phyloP scores from a whole-genome alignment of 2,888 invertebrate genomes.

The Scaptodrosophila latifasciaeformis region DNA sequence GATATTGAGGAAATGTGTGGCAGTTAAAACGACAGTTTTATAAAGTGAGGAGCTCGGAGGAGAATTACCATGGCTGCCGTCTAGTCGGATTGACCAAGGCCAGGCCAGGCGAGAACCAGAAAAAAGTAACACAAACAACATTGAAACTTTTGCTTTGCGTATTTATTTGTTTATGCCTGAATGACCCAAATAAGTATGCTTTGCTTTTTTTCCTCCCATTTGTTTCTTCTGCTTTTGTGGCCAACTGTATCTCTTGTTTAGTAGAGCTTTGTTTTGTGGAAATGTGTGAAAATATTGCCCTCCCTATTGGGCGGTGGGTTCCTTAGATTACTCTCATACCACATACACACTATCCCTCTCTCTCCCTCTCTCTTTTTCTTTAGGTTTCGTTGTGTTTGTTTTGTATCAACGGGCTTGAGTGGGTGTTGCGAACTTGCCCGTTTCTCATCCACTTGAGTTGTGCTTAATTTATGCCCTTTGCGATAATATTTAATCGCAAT shows the following conservation, averaged over 20 bases:
- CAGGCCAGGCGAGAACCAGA: not conserved
- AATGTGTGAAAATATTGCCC: too few species aligned
- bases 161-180: conserved; percentile 24
- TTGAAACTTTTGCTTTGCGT: conserved; percentile 4
- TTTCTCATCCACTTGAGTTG: not conserved
- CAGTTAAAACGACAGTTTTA: not conserved
- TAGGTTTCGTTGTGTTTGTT: not conserved
- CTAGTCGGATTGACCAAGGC: too few species aligned
- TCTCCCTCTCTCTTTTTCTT: too few species aligned
- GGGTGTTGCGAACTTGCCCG: too few species aligned
- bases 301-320: too few species aligned
- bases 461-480: conserved; percentile 25
- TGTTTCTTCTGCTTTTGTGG: not conserved
- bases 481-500: conserved; percentile 42
- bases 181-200: conserved; percentile 41
- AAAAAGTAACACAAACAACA: conserved; percentile 14
- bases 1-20: not conserved
- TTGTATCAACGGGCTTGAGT: not conserved
- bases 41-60: too few species aligned
- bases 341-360: too few species aligned
- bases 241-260: too few species aligned
- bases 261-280: too few species aligned
- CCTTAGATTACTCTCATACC: too few species aligned
- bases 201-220: conserved; percentile 16
- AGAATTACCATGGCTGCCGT: too few species aligned